Evolutionary conservation across 35 echinoderm and acorn worm species (phyloP), one percentile per base, ranked within the genome.

Genomic region (Chiridota heheva): DNA sequence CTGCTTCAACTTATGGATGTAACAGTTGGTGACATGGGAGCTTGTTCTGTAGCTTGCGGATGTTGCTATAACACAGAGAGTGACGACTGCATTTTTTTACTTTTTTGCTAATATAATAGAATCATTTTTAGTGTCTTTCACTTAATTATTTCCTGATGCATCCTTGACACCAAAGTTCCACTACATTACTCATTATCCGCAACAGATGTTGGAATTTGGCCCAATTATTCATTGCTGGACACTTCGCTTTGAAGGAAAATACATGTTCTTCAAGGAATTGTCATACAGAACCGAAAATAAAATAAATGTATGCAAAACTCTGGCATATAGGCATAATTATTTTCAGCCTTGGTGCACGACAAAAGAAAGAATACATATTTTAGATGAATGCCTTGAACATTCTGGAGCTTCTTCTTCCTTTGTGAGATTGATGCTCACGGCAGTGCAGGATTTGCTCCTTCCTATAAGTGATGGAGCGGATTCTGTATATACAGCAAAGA

Each of bases 181-280:
- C 34, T 89, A 17, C 46, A 8, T 82, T 4, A 72, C 43, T 4
- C 86, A 89, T 65, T 82, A 82, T 82, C 80, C 76, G 7, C 12
- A 38, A 5, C 53, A 82, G 48, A 82, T 82, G 0, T 10, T 63
- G 57, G 38, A 73, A 4, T 90, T 83, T 83, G 76, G 86, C 20
- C 77, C 86, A 29, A 8, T 89, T n/a, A 59, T 90, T 26, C 87
- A 90, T 49, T 90, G 84, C 55, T 84, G 80, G 80, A 90, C 87
- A 1, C 67, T 90, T 0, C 36, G 76, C 40, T 88, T 69, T 70
- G 86, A 88, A 81, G 74, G 57, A 4, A 88, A 80, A 43, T 66
- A 88, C 40, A 89, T 83, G 29, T 89, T 82, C 48, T 89, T 89
- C 26, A 89, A 88, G 59, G 86, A 88, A 62, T 30, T 88, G 26